A percentile compares a stretch with the other conserved stretches of the same genome.
Conservation (phyloP, 2,797 vertebrate species). For the Erethizon dorsatum region DNA sequence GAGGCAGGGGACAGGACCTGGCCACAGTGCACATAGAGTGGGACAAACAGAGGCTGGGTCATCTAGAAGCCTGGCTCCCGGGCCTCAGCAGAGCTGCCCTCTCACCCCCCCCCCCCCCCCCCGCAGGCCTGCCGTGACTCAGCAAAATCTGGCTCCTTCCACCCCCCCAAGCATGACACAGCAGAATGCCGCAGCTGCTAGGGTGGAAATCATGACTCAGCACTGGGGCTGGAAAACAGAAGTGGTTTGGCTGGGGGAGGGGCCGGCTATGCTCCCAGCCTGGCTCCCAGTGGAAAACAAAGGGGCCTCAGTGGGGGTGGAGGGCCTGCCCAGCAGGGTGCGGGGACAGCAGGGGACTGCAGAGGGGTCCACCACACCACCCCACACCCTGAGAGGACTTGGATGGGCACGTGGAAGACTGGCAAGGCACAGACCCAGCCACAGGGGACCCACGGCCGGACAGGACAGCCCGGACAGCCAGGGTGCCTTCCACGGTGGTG, state of each 20-base stretch:
- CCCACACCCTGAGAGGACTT: no score
- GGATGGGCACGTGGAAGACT: no score
- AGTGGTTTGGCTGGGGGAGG: background rate
- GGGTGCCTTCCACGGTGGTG: no score
- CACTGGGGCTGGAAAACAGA: slow-evolving; percentile 51
- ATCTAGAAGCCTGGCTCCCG: slow-evolving; percentile 67
- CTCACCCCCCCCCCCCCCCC: background rate
- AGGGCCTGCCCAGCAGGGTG: background rate
- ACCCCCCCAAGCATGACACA: slow-evolving; percentile 81
- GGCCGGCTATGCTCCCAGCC: background rate
- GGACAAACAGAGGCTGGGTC: background rate
- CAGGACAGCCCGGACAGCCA: no score
- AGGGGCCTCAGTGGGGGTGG: background rate
- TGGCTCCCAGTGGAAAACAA: background rate
- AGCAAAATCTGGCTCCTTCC: slow-evolving; percentile 66
- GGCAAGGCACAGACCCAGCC: no score
- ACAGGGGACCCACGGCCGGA: no score
- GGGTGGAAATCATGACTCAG: slow-evolving; percentile 70
- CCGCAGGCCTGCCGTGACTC: slow-evolving; percentile 71
- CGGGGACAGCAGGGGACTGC: background rate
- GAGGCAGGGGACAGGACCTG: background rate
- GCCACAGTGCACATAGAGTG: background rate
- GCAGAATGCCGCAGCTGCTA: slow-evolving; percentile 62
- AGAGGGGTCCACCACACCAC: background rate
- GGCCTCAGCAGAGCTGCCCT: background rate